Base-by-base conservation (phyloP, 1,140 invertebrate genomes). In the Lasioglossum baleicum region DNA sequence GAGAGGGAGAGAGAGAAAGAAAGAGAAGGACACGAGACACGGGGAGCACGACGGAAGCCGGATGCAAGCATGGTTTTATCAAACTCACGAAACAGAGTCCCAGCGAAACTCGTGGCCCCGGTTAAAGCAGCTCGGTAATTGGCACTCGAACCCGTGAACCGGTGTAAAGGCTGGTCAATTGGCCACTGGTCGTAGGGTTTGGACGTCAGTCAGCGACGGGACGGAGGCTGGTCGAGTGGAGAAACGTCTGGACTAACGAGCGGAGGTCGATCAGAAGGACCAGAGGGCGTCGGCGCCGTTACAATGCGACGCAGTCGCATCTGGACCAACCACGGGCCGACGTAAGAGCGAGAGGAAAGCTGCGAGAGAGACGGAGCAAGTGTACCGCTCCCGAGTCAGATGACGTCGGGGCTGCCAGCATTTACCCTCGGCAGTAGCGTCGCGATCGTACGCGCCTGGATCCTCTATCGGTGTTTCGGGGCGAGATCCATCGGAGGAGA, bases 281-380 rank as follows among this genome's bases (percentile, higher is more conserved):
- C 75, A 76, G 60, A 87, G 81, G 77, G 85, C 82, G 87, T 88
- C 85, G 88, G 85, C 88, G 87, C 86, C 75, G 64, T 31, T 60
- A 48, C 76, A 35, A 2, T 22, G 64, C 22, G 64, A 86, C 89
- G 88, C 87, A 88, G 88, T 11, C 89, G 88, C 88, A 71, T 83
- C 80, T 89, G 75, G 75, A 84, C 76, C 86, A 67, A 53, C 53
- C 64, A 72, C 69, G 51, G 58, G 78, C 66, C 44, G n/a, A 51
- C 79, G 44, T 67, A 68, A 69, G 67, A 44, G 69, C 35, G 74
- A 58, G 71, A 66, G 42, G 68, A 31, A 44, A 67, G 31, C 20
- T 13, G 35, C 63, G 35, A 56, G 75, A 10, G 58, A 26, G 66
- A 74, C 22, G 64, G 35, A 63, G 72, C 40, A 44, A 58, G 68